A percentile compares a stretch with the other conserved stretches of the same genome.
Conservation (phyloP, 2,888 invertebrate species). For the Sminthurides aquaticus region DNA sequence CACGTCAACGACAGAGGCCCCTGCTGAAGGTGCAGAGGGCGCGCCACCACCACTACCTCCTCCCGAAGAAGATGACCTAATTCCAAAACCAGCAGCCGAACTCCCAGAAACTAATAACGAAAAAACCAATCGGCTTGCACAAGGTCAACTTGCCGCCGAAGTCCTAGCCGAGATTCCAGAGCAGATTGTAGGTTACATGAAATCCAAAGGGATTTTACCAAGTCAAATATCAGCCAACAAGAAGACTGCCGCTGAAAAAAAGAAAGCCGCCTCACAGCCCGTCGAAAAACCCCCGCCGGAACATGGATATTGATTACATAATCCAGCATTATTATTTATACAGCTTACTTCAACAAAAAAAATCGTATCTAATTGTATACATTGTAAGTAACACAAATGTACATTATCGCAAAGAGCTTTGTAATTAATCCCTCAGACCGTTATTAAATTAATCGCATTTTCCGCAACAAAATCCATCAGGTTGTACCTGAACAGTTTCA, state of each 20-base stretch:
- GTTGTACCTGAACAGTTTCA: not conserved
- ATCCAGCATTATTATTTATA: too few relatives aligned
- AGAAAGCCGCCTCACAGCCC: too few relatives aligned
- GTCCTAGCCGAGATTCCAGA: too few relatives aligned
- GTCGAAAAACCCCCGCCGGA: too few relatives aligned
- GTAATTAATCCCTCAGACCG: too few relatives aligned
- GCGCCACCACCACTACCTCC: not conserved
- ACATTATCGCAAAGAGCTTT: too few relatives aligned
- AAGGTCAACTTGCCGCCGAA: conserved; percentile 50
- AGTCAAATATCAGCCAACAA: not conserved
- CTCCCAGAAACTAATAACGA: conserved; percentile 23
- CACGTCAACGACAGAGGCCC: not conserved
- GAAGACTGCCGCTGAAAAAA: not conserved
- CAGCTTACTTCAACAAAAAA: not conserved
- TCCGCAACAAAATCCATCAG: too few relatives aligned
- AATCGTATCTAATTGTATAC: too few relatives aligned
- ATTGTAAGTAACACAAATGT: not conserved
- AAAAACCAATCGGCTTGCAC: conserved; percentile 30
- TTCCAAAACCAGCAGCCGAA: too few relatives aligned
- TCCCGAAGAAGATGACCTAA: not conserved
- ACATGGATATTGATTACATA: too few relatives aligned
- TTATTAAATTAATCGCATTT: too few relatives aligned
- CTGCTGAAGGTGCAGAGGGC: not conserved
- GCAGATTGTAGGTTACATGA: conserved; percentile 51
- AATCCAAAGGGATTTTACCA: conserved; percentile 49